A percentile compares a stretch with the other conserved stretches of the same genome.
These are phyloP conservation scores for Eumeta japonica DNA, from an alignment of 1,140 invertebrate species.

Conservation along the genomic window DNA sequence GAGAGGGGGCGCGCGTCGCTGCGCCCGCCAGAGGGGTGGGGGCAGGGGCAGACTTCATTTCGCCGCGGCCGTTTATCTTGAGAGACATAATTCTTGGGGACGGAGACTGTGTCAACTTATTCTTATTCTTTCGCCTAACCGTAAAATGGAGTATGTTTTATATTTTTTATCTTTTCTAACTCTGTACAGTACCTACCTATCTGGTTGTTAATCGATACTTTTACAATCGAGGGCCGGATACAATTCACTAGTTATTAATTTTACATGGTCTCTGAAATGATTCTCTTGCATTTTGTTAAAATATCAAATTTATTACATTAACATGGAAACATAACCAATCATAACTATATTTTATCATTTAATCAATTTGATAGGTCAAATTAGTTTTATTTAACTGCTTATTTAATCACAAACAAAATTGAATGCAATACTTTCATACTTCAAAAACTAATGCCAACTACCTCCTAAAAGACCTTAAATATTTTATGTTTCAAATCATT, in stretches of 20 bases:
- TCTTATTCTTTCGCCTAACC: conserved; percentile 58
- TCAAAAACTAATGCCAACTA: conserved; percentile 5
- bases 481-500: no score
- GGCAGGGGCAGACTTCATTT: conserved; percentile 54
- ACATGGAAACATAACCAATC: not conserved
- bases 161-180: conserved; percentile 22
- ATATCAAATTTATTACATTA: not conserved
- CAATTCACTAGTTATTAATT: not conserved
- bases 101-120: conserved; percentile 60
- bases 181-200: no score
- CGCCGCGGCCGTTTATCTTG: conserved; percentile 59
- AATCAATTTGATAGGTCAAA: not conserved
- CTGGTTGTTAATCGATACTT: not conserved
- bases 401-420: conserved; percentile 4
- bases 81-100: conserved; percentile 54
- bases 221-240: not conserved
- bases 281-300: not conserved
- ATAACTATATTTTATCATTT: conserved; percentile 1
- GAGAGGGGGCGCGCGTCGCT: conserved; percentile 19
- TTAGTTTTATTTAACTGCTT: no score
- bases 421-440: not conserved
- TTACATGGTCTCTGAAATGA: not conserved
- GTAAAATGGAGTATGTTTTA: conserved; percentile 52
- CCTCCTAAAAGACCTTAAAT: no score
- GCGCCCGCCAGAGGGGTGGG: conserved; percentile 8